Percentiles rank a stretch among this genome's conserved stretches.
phyloP scores from a whole-genome alignment of 2,113 vertebrate species.

The Hippocampus mohnikei region DNA sequence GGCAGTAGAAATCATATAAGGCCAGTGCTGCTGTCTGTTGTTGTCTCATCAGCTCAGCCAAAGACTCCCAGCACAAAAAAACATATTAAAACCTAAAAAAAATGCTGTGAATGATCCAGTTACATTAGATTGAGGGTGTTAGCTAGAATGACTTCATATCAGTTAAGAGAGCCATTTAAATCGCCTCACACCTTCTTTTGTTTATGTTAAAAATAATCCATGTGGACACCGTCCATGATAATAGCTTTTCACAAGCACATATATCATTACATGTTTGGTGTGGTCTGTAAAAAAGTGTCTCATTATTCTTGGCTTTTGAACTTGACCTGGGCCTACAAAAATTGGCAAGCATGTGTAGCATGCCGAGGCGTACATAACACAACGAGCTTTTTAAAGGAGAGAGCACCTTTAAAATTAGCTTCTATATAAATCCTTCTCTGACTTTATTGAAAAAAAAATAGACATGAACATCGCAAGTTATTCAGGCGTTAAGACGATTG shows the following conservation, averaged over 20 bases:
- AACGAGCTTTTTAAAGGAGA: too few relatives aligned
- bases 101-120: constrained; percentile 5
- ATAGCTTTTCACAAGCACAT: constrained; percentile 12
- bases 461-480: too few relatives aligned
- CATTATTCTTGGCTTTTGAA: constrained; percentile 22
- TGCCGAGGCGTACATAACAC: too few relatives aligned
- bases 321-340: not conserved
- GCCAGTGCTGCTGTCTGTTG: constrained; percentile 28
- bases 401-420: too few relatives aligned
- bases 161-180: constrained; percentile 4
- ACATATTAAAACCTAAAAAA: not conserved
- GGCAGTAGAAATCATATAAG: constrained; percentile 19
- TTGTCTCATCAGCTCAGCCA: constrained; percentile 24
- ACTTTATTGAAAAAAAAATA: too few relatives aligned
- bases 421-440: too few relatives aligned
- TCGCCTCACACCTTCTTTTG: constrained; percentile 2
- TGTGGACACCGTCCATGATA: constrained; percentile 14
- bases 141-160: constrained; percentile 8
- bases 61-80: constrained; percentile 27
- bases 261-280: constrained; percentile 24
- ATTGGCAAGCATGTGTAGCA: too few relatives aligned
- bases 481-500: too few relatives aligned
- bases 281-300: constrained; percentile 22
- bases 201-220: constrained; percentile 21
- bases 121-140: constrained; percentile 12